Evolutionary conservation across 2,113 vertebrate genomes (phyloP).

Genomic region (Rhegmatorhina hoffmannsi): DNA sequence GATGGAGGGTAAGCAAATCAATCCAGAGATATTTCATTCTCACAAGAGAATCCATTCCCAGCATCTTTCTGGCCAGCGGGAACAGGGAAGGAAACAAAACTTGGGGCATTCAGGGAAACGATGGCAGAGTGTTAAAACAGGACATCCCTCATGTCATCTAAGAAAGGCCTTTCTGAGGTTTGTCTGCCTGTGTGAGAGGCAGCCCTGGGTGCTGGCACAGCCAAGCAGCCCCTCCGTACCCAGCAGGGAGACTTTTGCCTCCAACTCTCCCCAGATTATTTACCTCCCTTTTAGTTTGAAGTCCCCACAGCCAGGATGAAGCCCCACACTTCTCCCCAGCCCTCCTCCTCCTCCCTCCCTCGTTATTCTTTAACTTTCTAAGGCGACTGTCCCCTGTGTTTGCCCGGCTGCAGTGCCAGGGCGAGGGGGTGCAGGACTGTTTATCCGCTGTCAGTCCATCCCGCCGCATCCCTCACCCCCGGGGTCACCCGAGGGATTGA

Average conservation of each 20-base stretch:
- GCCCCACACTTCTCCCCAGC: neutral
- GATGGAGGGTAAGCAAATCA: neutral
- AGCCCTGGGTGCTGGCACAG: neutral
- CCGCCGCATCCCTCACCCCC: constrained; percentile 76
- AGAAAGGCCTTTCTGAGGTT: neutral
- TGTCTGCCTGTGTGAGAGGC: neutral
- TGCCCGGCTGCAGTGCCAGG: constrained; percentile 65
- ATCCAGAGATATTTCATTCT: neutral
- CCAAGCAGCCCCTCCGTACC: neutral
- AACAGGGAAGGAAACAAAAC: neutral
- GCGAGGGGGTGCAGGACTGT: constrained; percentile 64
- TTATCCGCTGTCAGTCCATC: constrained; percentile 79
- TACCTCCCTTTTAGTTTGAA: neutral
- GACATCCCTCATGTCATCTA: neutral
- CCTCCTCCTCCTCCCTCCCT: neutral
- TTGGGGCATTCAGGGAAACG: fast-evolving
- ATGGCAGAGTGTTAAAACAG: neutral
- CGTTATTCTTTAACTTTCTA: constrained; percentile 54
- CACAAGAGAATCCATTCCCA: neutral
- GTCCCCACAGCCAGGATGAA: constrained; percentile 53
- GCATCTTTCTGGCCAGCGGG: neutral
- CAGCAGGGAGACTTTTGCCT: neutral
- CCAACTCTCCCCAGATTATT: neutral
- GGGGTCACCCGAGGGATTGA: constrained; percentile 83
- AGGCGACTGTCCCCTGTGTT: constrained; percentile 80